These are phyloP conservation scores for Polylopha cassiicola DNA, from an alignment of 2,888 invertebrate species.

Conservation along the genomic window DNA sequence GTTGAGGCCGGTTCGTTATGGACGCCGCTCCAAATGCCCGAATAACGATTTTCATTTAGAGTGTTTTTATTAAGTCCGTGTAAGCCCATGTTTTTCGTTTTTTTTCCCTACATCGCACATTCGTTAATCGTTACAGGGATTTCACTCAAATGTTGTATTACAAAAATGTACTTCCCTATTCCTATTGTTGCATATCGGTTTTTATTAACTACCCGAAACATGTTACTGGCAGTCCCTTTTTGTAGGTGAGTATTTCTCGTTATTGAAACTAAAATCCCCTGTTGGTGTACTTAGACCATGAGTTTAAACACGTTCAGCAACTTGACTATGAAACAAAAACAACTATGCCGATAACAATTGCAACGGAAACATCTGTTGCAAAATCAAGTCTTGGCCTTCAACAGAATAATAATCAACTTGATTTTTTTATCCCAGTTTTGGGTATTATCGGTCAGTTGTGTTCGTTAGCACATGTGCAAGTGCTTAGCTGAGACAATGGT, in stretches of 20 bases:
- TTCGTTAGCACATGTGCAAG: slow-evolving; percentile 64
- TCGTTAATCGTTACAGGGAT: slow-evolving; percentile 11
- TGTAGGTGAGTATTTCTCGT: too few relatives aligned
- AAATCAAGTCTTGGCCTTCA: too few relatives aligned
- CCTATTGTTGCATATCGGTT: too few relatives aligned
- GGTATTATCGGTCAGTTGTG: too few relatives aligned
- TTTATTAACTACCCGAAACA: too few relatives aligned
- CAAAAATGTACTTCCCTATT: slow-evolving; percentile 3
- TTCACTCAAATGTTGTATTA: slow-evolving; percentile 8
- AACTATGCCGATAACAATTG: too few relatives aligned
- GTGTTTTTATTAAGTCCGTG: slow-evolving; percentile 73
- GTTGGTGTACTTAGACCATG: too few relatives aligned
- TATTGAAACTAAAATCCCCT: too few relatives aligned
- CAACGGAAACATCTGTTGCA: too few relatives aligned
- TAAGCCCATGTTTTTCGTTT: slow-evolving; percentile 62
- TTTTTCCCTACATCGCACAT: slow-evolving; percentile 30
- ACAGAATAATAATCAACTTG: slow-evolving; percentile 5
- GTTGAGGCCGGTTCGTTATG: slow-evolving; percentile 74
- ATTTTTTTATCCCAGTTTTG: slow-evolving; percentile 8
- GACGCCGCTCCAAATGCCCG: slow-evolving; percentile 71
- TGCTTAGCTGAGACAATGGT: slow-evolving; percentile 33
- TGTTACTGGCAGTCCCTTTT: too few relatives aligned
- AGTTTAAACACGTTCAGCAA: too few relatives aligned
- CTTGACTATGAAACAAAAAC: too few relatives aligned
- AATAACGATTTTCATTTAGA: slow-evolving; percentile 76